These are phyloP conservation scores for Ormyrus rosae DNA, from an alignment of 2,888 invertebrate genomes.

Conservation along the genomic window DNA sequence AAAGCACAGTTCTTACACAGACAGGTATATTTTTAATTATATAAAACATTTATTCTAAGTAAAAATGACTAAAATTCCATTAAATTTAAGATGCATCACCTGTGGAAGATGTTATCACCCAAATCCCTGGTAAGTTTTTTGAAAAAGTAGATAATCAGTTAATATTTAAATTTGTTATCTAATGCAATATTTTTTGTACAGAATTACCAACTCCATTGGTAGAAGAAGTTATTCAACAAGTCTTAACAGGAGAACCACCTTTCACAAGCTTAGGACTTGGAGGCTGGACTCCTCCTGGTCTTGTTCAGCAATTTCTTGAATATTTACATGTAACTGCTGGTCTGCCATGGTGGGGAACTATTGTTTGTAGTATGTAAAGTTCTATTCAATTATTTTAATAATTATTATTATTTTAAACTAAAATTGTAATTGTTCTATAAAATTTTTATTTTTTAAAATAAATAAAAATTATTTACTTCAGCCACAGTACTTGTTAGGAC, in stretches of 20 bases:
- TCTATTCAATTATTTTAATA: constrained; percentile 20
- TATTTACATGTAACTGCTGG: constrained; percentile 87
- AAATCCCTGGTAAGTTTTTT: constrained; percentile 48
- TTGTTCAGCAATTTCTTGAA: constrained; percentile 89
- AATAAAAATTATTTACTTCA: constrained; percentile 41
- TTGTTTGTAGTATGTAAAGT: constrained; percentile 81
- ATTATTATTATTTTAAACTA: constrained; percentile 25
- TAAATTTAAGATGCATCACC: constrained; percentile 9
- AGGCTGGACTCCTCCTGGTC: constrained; percentile 85
- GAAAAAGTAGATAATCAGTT: neutral
- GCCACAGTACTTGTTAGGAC: constrained; percentile 87
- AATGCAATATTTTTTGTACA: constrained; percentile 50
- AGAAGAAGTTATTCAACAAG: constrained; percentile 56
- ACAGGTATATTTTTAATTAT: constrained; percentile 22
- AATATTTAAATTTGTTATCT: constrained; percentile 5
- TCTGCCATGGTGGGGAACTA: constrained; percentile 96
- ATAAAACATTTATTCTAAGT: neutral
- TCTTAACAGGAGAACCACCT: constrained; percentile 80
- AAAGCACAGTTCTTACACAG: neutral
- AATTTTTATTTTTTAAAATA: constrained; percentile 28
- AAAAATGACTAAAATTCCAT: too few species aligned
- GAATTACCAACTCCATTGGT: constrained; percentile 66
- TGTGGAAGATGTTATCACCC: constrained; percentile 21
- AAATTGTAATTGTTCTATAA: neutral
- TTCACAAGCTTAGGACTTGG: constrained; percentile 90